Evolutionary conservation across 1,140 invertebrate species (phyloP).

Genomic region (Drosophila nikananu): DNA sequence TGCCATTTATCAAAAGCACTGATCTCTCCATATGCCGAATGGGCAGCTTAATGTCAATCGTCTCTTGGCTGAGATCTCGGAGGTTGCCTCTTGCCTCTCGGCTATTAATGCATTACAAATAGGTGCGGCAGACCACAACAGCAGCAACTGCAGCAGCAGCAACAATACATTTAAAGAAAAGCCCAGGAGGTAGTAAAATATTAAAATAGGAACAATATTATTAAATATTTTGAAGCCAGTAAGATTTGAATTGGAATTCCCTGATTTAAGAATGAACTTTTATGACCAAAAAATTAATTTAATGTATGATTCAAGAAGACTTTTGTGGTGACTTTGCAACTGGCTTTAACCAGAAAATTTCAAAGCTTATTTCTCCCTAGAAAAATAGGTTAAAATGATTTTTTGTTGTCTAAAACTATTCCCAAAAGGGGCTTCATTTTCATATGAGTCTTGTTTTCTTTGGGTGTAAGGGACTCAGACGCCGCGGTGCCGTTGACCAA

Average conservation of each 20-base stretch:
- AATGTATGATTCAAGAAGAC: not conserved
- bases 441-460: not conserved
- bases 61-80: constrained; percentile 39
- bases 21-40: constrained; percentile 57
- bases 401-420: not conserved
- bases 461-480: constrained; percentile 60
- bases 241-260: not conserved
- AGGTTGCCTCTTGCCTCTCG: constrained; percentile 27
- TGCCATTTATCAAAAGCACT: constrained; percentile 70
- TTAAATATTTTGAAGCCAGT: not conserved
- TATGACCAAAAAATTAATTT: not conserved
- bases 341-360: not conserved
- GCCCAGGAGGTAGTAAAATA: not conserved
- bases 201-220: not conserved
- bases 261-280: not conserved
- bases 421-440: not conserved
- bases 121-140: constrained; percentile 74
- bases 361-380: not conserved
- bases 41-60: constrained; percentile 78
- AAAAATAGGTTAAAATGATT: too few species aligned
- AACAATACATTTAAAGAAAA: constrained; percentile 16
- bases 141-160: constrained; percentile 25
- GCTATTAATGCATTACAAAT: constrained; percentile 82
- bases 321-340: too few species aligned
- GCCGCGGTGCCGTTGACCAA: constrained; percentile 78